Base-by-base conservation (phyloP, 2,113 vertebrate species). In the Leptobrachium ailaonicum region DNA sequence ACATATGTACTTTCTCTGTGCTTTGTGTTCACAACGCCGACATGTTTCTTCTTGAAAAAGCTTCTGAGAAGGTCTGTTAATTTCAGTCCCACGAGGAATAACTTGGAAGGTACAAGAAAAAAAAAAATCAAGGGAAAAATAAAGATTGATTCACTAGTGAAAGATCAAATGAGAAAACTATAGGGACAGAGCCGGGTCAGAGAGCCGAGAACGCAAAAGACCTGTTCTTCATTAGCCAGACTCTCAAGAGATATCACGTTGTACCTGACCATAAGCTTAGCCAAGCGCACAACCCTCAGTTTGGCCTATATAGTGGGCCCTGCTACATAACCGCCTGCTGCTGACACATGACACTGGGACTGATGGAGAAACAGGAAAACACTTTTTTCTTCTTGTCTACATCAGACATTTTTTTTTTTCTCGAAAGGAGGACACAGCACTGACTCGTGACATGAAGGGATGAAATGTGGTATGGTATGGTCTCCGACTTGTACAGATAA, bases 191-290 rank as follows among this genome's bases (percentile, higher is more conserved):
- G 90, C 88, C 87, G 87, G 94, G 95, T 97, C 95, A 96, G 93
- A 91, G 87, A 90, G 86, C 92, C 92, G 90, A 94, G 93, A 95
- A 92, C 93, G 93, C 93, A 94, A 94, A 93, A 95, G 95, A 94
- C 92, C 92, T 96, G 94, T 95, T 96, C 94, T 97, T 97, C 95
- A 96, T 98, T 98, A 98, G 96, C 91, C 90, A 82, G 79, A 88
- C 89, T 94, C 95, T 92, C 91, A 83, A 87, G 95, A 93, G 92
- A 92, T 83, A 92, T 95, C 94, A 95, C 91, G 92, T 90, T 91
- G 92, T 96, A 98, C 95, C 96, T 98, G 96, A 97, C 96, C 95
- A 88, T 89, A 90, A 93, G 94, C 90, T 95, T 96, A 96, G 93
- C 96, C 95, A 96, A 96, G 94, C 45, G 88, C 88, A 94, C 96